Base-by-base conservation (phyloP, 2,888 invertebrate species). In the Lasius fuliginosus region DNA sequence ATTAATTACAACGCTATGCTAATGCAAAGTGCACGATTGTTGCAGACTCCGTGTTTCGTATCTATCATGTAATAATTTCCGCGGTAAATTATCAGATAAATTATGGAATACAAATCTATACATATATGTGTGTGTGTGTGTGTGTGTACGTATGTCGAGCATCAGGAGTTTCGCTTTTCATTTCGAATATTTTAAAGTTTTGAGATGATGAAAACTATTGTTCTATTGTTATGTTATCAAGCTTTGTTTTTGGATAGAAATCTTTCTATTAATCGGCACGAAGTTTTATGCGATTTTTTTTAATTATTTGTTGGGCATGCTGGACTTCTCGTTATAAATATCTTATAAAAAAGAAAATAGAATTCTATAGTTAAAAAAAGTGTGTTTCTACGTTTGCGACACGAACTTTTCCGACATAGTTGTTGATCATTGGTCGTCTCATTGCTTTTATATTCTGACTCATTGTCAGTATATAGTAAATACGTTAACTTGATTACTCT, bases 61-160 rank as follows among this genome's bases (percentile, higher is more conserved):
- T 77, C 30, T 56, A 71, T 77, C 77, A 58, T 42, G 56, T 56
- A 71, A 69, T 77, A 77, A 77, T 71, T 56, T 15, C 15, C 11
- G n/a, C 56, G 71, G 71, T 69, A 71, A 56, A 77, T 77, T 77
- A 77, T 77, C 71, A 69, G 73, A 30, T 71, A 69, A 71, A 69
- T 77, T 77, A 58, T 71, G 40, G 30, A 77, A 42, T 71, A 40
- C 56, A 15, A 56, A 12, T 77, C 3, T 49, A 1, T 36, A 6
- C 5, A 36, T 36, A 23, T 23, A 6, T 4, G 9, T 30, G 18
- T 15, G 8, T 53, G 12, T 0, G n/a, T 18, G 18, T 9, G n/a
- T 15, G 18, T 23, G n/a, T 33, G 12, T 18, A 3, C 1, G 23
- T 30, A 18, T 15, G 30, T 58, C 27, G 27, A 12, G 40, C 53